These are phyloP conservation scores for Drosophila melanica DNA, from an alignment of 1,140 invertebrate genomes.

Conservation along the genomic window DNA sequence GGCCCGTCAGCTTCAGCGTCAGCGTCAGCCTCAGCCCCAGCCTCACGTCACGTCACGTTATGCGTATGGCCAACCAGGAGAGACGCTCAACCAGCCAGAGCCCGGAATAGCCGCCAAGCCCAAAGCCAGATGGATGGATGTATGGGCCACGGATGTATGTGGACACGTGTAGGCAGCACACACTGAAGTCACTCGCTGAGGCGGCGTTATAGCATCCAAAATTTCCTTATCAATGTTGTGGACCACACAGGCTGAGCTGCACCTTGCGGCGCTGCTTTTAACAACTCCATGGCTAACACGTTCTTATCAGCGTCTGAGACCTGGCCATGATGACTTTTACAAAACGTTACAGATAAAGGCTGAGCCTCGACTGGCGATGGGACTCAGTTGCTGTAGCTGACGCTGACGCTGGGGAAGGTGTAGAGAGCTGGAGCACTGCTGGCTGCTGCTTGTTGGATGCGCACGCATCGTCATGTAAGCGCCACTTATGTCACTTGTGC, in stretches of 20 bases:
- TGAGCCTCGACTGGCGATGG: slow-evolving; percentile 1
- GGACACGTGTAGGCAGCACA: slow-evolving; percentile 11
- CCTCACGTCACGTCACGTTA: slow-evolving; percentile 61
- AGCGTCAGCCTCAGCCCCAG: slow-evolving; percentile 50
- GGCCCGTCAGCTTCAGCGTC: slow-evolving; percentile 59
- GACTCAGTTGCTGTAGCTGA: slow-evolving; percentile 34
- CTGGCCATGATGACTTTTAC: slow-evolving; percentile 64
- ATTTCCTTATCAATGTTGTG: slow-evolving; percentile 71
- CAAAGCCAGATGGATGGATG: slow-evolving; percentile 40
- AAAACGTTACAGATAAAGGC: slow-evolving; percentile 68
- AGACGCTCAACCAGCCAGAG: neutral
- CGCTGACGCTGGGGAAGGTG: slow-evolving; percentile 34
- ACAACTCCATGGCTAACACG: slow-evolving; percentile 70
- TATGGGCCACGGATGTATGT: slow-evolving; percentile 16
- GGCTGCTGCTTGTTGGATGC: slow-evolving; percentile 70
- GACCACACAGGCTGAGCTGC: slow-evolving; percentile 65
- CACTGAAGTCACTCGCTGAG: neutral
- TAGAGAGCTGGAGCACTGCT: slow-evolving; percentile 40
- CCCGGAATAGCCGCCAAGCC: neutral
- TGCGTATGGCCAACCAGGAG: slow-evolving; percentile 55
- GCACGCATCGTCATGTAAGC: slow-evolving; percentile 83
- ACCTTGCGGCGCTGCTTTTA: slow-evolving; percentile 74
- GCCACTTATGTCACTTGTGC: slow-evolving; percentile 83
- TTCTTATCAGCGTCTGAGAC: slow-evolving; percentile 66
- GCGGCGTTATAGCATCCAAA: slow-evolving; percentile 41